These are phyloP conservation scores for Pheosia gnoma DNA, from an alignment of 2,888 invertebrate species.

Conservation along the genomic window DNA sequence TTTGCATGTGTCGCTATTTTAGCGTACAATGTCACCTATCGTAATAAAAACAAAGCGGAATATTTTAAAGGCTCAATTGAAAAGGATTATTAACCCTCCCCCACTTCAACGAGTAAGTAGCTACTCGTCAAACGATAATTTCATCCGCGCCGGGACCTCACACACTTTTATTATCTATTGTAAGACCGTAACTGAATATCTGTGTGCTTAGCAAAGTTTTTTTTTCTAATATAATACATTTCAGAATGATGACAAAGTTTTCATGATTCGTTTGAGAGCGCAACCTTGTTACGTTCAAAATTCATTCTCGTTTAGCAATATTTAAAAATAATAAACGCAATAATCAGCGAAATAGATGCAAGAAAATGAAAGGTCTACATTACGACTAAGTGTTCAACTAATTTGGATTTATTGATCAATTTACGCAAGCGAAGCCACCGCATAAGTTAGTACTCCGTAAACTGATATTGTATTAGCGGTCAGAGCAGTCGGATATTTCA, in stretches of 20 bases:
- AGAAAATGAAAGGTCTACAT: no score
- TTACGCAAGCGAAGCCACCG: not conserved
- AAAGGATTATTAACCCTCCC: conserved; percentile 8
- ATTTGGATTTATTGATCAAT: not conserved
- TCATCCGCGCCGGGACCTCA: conserved; percentile 19
- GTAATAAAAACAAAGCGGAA: not conserved
- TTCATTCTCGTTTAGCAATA: no score
- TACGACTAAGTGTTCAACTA: no score
- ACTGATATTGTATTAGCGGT: conserved; percentile 29
- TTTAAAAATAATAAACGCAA: no score
- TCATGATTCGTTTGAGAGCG: no score
- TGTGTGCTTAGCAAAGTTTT: not conserved
- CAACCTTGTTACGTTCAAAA: no score
- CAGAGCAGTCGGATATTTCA: conserved; percentile 39
- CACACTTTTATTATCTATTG: conserved; percentile 19
- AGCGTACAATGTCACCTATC: not conserved
- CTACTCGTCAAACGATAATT: conserved; percentile 27
- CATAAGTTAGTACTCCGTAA: conserved; percentile 5
- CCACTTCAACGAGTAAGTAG: conserved; percentile 14
- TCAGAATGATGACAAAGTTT: no score
- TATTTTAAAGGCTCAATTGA: not conserved
- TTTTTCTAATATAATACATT: not conserved
- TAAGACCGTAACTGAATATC: not conserved
- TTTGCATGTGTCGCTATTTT: not conserved
- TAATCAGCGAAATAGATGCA: no score